Conservation (phyloP, 30 jellyfish, hydroid and myxozoan species). For the Hydractinia symbiolongicarpus region DNA sequence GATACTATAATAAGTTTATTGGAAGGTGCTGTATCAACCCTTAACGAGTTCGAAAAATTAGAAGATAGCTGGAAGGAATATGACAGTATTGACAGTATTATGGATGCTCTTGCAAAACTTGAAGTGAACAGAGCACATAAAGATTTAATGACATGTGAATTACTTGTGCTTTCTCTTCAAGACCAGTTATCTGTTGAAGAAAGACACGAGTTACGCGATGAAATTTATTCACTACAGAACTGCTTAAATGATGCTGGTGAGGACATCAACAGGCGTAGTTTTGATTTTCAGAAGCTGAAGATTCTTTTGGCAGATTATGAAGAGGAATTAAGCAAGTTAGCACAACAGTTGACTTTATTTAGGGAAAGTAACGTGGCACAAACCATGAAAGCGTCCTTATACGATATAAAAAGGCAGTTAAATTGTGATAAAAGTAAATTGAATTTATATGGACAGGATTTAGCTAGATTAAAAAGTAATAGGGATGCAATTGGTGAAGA, state of each 20-base stretch:
- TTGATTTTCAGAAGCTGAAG: conserved; percentile 12
- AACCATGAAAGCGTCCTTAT: background rate
- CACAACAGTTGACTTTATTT: background rate
- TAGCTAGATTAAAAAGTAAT: background rate
- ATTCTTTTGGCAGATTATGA: conserved; percentile 8
- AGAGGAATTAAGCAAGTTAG: conserved; percentile 13
- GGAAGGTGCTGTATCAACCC: conserved; percentile 8
- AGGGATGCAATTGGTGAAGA: background rate
- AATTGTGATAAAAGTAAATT: background rate
- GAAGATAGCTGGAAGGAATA: background rate
- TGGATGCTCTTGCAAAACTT: background rate
- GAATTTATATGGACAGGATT: background rate
- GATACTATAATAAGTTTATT: background rate
- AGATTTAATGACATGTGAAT: background rate
- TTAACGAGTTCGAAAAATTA: background rate
- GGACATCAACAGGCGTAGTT: background rate
- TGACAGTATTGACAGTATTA: background rate
- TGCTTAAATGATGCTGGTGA: background rate
- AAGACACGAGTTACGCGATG: background rate
- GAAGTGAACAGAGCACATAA: background rate
- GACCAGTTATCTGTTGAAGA: background rate
- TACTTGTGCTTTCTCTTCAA: conserved; percentile 7
- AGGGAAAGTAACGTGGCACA: background rate
- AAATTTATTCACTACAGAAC: background rate
- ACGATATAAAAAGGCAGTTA: conserved; percentile 2